Conservation (phyloP, 2,113 vertebrate genomes). For the Astur gentilis region DNA sequence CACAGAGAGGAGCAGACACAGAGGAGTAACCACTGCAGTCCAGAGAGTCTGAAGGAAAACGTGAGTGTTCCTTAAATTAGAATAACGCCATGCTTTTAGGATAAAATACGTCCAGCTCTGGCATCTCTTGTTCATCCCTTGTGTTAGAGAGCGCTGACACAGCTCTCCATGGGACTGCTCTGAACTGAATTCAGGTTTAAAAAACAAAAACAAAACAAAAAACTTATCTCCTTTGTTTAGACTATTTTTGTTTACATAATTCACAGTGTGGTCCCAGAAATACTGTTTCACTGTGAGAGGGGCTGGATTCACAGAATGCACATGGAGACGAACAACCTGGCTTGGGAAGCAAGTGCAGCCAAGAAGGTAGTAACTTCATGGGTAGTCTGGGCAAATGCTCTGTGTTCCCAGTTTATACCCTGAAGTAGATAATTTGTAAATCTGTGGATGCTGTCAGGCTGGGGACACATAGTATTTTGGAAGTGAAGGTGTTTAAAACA, state of each 20-base stretch:
- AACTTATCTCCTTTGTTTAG: neutral
- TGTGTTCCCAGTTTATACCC: neutral
- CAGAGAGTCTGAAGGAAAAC: neutral
- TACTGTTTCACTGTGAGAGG: neutral
- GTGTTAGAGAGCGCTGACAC: neutral
- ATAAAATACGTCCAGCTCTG: neutral
- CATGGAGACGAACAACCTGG: accelerated
- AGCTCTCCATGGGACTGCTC: neutral
- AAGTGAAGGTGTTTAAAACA: neutral
- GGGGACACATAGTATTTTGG: neutral
- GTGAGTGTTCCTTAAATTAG: neutral
- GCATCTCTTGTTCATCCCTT: neutral
- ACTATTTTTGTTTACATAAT: accelerated
- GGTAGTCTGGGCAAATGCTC: neutral
- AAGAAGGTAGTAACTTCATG: neutral
- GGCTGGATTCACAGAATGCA: neutral
- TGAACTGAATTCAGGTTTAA: neutral
- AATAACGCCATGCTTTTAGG: neutral
- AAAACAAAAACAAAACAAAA: neutral
- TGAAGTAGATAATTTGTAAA: neutral
- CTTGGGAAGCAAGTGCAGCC: neutral
- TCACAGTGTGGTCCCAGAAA: neutral
- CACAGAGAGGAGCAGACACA: accelerated
- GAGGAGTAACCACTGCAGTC: neutral
- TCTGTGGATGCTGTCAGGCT: neutral